Conservation (phyloP, 2,113 vertebrate species). For the Zootoca vivipara region DNA sequence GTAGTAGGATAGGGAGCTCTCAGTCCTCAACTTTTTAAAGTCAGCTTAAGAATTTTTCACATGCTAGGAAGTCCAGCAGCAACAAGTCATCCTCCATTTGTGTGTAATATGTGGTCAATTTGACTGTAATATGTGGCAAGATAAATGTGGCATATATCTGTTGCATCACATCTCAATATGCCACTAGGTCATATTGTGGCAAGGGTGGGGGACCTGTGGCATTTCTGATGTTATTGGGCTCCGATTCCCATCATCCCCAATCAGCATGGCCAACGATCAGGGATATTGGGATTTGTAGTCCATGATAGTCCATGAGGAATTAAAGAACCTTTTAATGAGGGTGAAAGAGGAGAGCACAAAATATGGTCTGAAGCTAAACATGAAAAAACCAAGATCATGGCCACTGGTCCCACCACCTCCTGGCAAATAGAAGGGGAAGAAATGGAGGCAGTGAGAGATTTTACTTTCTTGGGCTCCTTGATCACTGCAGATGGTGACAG, state of each 20-base stretch:
- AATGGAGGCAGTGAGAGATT: no score
- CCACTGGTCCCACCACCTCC: no score
- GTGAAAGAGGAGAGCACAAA: no score
- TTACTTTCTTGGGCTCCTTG: no score
- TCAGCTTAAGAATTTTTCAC: not conserved
- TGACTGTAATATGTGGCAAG: not conserved
- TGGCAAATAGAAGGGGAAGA: no score
- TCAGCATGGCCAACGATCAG: not conserved
- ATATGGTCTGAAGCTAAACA: no score
- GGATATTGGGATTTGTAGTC: not conserved
- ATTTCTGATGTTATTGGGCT: not conserved
- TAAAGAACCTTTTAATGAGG: no score
- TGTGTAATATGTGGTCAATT: not conserved
- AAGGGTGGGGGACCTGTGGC: not conserved
- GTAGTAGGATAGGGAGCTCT: not conserved
- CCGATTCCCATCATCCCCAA: not conserved
- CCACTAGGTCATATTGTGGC: not conserved
- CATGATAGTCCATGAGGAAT: no score
- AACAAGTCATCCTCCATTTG: not conserved
- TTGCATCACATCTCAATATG: not conserved
- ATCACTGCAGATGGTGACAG: no score
- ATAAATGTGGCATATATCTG: not conserved
- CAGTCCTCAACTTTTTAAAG: not conserved
- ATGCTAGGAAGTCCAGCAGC: not conserved
- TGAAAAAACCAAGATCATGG: no score